Evolutionary conservation across 2,113 vertebrate species (phyloP), one percentile per base, ranked within the genome.

Genomic region (Alouatta palliata): DNA sequence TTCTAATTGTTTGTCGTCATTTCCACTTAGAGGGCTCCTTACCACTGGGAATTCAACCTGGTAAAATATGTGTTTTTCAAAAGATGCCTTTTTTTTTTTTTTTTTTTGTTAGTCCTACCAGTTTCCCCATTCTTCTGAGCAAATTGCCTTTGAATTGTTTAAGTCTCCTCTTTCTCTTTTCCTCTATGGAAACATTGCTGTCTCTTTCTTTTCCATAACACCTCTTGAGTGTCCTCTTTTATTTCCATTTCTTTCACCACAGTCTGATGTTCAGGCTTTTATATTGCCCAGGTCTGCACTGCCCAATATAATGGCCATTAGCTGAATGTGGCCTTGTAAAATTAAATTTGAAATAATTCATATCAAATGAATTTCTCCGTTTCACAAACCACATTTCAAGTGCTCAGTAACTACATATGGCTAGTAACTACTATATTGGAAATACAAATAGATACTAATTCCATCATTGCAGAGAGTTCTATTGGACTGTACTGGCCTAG

Each of bases 1-100:
- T 97, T 93, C 58, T 90, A 87, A 81, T 85, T 97, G 64, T 93
- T 94, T 95, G 56, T 43, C 84, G 87, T 94, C 25, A 86, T 87
- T 96, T 90, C 71, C 32, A 71, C 17, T 27, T 90, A 25, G 23
- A 90, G 3, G 1, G 85, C 54, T 92, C 45, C 27, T 90, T 71
- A 66, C 35, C 25, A 45, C 75, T 21, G 47, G 75, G 45, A 89
- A 93, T 20, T 80, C 61, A 90, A 70, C 10, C 13, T 96, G 47
- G 81, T 87, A 93, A 93, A 92, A 64, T 71, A 82, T 1, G 25
- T 77, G 27, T 86, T 61, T 95, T 96, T 70, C 25, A 88, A 66
- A 90, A 90, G 40, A 85, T 13, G 47, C 8, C 7, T 13, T 8
- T 8, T 49, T 56, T 47, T 89, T 43, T n/a, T n/a, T n/a, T n/a